Base-by-base conservation (phyloP, 2,797 vertebrate genomes). In the Ctenopoma multispine region DNA sequence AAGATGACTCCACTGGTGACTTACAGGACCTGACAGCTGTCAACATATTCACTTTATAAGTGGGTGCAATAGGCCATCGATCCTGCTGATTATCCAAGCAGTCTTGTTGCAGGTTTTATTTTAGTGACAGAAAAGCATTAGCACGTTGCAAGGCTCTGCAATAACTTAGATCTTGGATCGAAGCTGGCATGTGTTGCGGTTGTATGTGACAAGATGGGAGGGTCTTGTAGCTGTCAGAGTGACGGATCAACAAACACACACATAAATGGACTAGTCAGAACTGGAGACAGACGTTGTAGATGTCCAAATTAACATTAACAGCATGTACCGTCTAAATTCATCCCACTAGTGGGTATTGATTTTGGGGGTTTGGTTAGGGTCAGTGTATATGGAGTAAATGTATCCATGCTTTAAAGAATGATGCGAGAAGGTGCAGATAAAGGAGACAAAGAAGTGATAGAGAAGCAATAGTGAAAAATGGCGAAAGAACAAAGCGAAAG, bases 121-220 rank as follows among this genome's bases (percentile, higher is more conserved):
- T 86, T 92, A 94, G 92, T 84, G 94, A 92, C 93, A 94, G 92
- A 88, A 91, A 91, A 87, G 91, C 93, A 91, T 92, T 92, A 92
- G 89, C 75, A 77, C 72, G 66, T 78, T 86, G 75, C 79, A 43
- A 70, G 82, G 80, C 90, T 83, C 18, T 21, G 75, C 13, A 8
- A 23, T 24, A 12, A 79, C 91, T 84, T 80, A 48, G 44, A 31
- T 56, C 50, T 17, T 6, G 86, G 92, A 95, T 96, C 90, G 68
- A 92, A 93, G 76, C 7, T 1, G 47, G 58, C 49, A 77, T 80
- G 66, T 51, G 73, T 87, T 85, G 84, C 55, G 58, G 82, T 82
- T 75, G 75, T 79, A 71, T 61, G 56, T 89, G 90, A 92, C 87
- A 71, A 68, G 62, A 55, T 58, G 76, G 70, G 71, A 61, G 64